Percentiles rank a stretch among this genome's conserved stretches.
Conservation (phyloP, 2,113 vertebrate species). For the Toxotes jaculatrix region DNA sequence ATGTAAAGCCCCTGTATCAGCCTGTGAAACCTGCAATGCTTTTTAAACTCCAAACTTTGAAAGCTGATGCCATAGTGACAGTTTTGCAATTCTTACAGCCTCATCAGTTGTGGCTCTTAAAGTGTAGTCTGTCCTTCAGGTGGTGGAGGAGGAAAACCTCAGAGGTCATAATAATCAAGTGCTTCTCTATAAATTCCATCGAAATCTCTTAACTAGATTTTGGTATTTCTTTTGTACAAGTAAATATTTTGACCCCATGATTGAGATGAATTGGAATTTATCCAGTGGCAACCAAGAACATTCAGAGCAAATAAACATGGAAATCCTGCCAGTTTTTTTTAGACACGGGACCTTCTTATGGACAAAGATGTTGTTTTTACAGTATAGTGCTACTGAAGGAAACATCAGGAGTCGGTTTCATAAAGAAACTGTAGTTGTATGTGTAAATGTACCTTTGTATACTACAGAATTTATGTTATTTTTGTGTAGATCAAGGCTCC, state of each 20-base stretch:
- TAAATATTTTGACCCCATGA: background rate
- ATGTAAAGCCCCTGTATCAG: background rate
- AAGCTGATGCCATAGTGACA: background rate
- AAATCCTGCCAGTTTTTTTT: background rate
- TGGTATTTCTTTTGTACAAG: background rate
- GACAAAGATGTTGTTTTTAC: background rate
- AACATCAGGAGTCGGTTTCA: background rate
- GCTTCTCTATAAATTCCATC: background rate
- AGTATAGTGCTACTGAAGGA: background rate
- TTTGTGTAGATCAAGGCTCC: conserved; percentile 82
- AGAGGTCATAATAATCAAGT: background rate
- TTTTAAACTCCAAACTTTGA: background rate
- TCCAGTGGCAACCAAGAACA: background rate
- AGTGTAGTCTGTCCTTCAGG: background rate
- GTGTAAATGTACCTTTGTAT: background rate
- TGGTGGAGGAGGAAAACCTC: background rate
- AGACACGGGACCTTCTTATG: background rate
- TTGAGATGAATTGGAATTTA: background rate
- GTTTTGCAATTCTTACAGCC: background rate
- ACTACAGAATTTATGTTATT: background rate
- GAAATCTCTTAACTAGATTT: background rate
- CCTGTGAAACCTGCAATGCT: background rate
- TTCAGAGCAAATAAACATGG: background rate
- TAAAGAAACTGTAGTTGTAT: background rate
- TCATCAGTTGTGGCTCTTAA: background rate